Conservation (phyloP, 2,797 vertebrate species). For the Carcharodon carcharias region DNA sequence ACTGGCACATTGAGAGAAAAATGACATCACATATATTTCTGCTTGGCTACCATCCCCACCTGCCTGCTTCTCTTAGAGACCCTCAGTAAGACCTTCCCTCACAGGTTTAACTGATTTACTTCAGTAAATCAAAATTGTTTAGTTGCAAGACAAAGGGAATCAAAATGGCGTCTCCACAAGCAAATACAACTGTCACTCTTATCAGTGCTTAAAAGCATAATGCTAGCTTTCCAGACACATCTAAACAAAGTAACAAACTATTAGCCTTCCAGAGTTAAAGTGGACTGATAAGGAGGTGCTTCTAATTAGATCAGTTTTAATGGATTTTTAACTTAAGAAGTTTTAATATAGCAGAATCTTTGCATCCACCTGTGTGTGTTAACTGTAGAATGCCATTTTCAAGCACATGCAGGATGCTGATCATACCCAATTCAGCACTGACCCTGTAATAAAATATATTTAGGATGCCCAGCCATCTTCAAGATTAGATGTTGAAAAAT, state of each 20-base stretch:
- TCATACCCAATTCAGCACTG: neutral
- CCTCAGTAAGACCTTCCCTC: neutral
- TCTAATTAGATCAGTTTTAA: neutral
- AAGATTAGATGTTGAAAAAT: neutral
- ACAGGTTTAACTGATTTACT: neutral
- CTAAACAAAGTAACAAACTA: neutral
- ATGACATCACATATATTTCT: neutral
- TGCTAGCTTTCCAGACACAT: neutral
- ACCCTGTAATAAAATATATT: neutral
- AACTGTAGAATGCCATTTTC: neutral
- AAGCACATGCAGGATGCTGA: neutral
- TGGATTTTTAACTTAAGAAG: neutral
- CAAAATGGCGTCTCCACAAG: neutral
- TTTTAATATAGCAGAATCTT: neutral
- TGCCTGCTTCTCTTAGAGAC: neutral
- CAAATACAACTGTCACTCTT: neutral
- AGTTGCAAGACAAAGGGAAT: neutral
- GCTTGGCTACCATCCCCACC: neutral
- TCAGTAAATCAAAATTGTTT: neutral
- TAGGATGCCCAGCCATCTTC: neutral
- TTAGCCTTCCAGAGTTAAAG: neutral
- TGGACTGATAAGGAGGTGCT: neutral
- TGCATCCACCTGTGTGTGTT: neutral
- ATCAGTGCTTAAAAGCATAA: neutral
- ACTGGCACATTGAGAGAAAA: neutral